phyloP scores from a whole-genome alignment of 2,888 invertebrate species.

The Himalopsyche tibetana region DNA sequence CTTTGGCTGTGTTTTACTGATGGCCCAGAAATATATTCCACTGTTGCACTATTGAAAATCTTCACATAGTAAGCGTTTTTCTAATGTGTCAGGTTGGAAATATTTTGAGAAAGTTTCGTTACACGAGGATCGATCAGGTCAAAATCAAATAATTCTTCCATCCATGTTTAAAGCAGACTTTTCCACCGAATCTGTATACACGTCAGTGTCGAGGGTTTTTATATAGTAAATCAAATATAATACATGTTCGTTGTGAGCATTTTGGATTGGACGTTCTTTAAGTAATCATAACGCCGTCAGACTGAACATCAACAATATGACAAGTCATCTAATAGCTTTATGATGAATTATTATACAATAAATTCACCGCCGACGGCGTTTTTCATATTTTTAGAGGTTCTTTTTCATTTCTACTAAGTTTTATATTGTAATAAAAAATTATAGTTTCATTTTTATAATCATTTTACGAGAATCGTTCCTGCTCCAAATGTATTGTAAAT shows the following conservation, averaged over 20 bases:
- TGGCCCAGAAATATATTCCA: conserved; percentile 72
- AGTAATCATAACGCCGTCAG: conserved; percentile 69
- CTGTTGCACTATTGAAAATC: conserved; percentile 77
- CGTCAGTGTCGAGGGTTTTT: conserved; percentile 74
- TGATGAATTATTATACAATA: conserved; percentile 79
- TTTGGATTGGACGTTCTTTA: conserved; percentile 70
- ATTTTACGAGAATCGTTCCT: conserved; percentile 74
- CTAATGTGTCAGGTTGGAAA: conserved; percentile 78
- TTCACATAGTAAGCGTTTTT: conserved; percentile 85
- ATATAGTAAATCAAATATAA: conserved; percentile 82
- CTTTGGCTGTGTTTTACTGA: conserved; percentile 77
- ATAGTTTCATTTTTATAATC: conserved; percentile 81
- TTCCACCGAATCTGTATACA: conserved; percentile 77
- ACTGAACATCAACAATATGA: conserved; percentile 73
- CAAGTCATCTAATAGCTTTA: conserved; percentile 84
- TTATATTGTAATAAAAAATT: conserved; percentile 87
- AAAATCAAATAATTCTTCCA: conserved; percentile 66
- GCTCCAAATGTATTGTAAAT: conserved; percentile 83
- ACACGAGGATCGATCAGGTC: conserved; percentile 64
- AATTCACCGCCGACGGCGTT: conserved; percentile 72
- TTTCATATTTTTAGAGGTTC: conserved; percentile 74
- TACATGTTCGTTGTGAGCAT: conserved; percentile 68
- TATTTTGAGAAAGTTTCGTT: conserved; percentile 65
- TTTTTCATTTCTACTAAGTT: conserved; percentile 85
- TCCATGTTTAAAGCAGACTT: conserved; percentile 71